A percentile compares a stretch with the other conserved stretches of the same genome.
These are phyloP conservation scores for Ictalurus furcatus DNA, from an alignment of 2,113 vertebrate genomes.

Conservation along the genomic window DNA sequence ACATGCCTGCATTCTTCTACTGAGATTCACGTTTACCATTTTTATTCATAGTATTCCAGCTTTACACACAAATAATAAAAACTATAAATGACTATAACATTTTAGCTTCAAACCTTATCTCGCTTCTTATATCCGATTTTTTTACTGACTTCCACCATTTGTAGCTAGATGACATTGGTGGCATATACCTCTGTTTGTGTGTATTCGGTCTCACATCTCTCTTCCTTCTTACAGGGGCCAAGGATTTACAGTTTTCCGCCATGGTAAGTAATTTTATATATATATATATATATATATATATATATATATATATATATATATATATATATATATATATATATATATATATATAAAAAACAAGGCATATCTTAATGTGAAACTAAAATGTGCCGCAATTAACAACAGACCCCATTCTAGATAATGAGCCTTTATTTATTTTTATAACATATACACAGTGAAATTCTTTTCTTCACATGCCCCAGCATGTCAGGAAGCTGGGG, in stretches of 20 bases:
- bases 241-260: slow-evolving; percentile 11
- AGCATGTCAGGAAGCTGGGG: too few species aligned
- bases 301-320: too few species aligned
- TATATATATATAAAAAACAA: too few species aligned
- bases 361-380: background rate
- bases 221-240: slow-evolving; percentile 27
- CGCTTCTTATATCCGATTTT: background rate
- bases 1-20: background rate
- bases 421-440: too few species aligned
- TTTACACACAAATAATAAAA: background rate
- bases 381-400: background rate
- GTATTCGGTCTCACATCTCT: background rate
- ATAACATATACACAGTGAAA: too few species aligned
- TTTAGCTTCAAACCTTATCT: background rate
- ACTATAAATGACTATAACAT: background rate
- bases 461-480: too few species aligned
- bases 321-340: too few species aligned
- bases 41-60: background rate
- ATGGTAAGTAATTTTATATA: slow-evolving; percentile 32
- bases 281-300: too few species aligned
- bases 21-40: background rate
- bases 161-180: background rate
- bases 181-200: background rate
- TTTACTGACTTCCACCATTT: background rate
- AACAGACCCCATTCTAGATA: background rate